Percentiles rank a stretch among this genome's conserved stretches.
Conservation (phyloP, 92 coral and sea anemone species). For the Bergia sp. region DNA sequence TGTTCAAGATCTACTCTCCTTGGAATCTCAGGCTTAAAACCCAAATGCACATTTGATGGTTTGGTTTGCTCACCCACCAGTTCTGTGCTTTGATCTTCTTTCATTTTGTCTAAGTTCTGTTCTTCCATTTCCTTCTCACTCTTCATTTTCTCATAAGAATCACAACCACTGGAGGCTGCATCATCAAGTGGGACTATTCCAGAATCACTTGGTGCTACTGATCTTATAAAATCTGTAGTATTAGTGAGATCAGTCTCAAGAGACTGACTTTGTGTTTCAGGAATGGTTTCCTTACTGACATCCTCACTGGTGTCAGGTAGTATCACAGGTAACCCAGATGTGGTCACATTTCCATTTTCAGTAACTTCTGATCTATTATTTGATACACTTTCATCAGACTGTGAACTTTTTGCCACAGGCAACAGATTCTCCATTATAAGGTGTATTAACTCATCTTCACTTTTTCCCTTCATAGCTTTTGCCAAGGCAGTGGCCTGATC, state of each 20-base stretch:
- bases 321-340: neutral
- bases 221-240: neutral
- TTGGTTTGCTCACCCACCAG: neutral
- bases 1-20: constrained; percentile 37
- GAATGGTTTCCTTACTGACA: neutral
- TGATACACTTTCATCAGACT: neutral
- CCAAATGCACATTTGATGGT: neutral
- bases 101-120: neutral
- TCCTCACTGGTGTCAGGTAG: neutral
- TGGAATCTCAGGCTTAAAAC: constrained; percentile 28
- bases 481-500: constrained; percentile 21
- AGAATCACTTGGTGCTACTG: neutral
- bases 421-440: neutral
- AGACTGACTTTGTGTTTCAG: neutral
- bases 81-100: neutral
- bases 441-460: neutral
- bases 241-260: neutral
- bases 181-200: neutral
- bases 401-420: neutral
- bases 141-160: neutral
- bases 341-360: neutral
- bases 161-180: neutral
- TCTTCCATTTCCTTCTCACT: neutral
- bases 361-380: neutral
- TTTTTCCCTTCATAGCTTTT: constrained; percentile 23